phyloP scores from a whole-genome alignment of 2,888 invertebrate species.

The Sarcophaga subvicina region DNA sequence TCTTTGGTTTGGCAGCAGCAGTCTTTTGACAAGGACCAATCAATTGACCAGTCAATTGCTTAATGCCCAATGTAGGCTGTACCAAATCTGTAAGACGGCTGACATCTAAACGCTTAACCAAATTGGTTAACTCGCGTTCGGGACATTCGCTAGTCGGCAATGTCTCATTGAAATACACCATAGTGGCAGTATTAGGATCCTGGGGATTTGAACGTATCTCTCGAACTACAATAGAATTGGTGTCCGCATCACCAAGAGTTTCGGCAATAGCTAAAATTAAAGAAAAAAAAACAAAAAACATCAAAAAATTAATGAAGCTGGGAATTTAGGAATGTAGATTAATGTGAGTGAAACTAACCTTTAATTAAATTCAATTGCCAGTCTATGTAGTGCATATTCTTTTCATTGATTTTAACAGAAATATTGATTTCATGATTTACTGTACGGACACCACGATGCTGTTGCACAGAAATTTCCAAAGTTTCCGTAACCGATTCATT shows the following conservation, averaged over 20 bases:
- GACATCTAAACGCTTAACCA: constrained; percentile 83
- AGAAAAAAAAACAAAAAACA: constrained; percentile 17
- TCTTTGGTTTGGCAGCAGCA: constrained; percentile 82
- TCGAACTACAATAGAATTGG: constrained; percentile 78
- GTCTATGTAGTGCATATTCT: constrained; percentile 87
- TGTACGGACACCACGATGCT: constrained; percentile 89
- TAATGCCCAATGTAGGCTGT: constrained; percentile 86
- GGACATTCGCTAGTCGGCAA: constrained; percentile 90
- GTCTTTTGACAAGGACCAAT: constrained; percentile 86
- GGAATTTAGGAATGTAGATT: not conserved
- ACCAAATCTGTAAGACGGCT: constrained; percentile 84
- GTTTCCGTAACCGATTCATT: constrained; percentile 88
- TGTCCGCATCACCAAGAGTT: constrained; percentile 81
- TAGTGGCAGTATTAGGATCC: constrained; percentile 83
- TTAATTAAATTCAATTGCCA: constrained; percentile 90
- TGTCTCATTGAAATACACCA: constrained; percentile 91
- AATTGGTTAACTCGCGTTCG: constrained; percentile 86
- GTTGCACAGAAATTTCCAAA: constrained; percentile 90
- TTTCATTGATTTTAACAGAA: constrained; percentile 86
- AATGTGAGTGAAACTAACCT: constrained; percentile 74
- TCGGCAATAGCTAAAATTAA: constrained; percentile 78
- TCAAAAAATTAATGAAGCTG: not conserved
- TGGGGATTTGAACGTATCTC: constrained; percentile 79
- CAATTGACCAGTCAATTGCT: constrained; percentile 86
- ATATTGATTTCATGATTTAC: constrained; percentile 92